A percentile compares a stretch with the other conserved stretches of the same genome.
These are phyloP conservation scores for Latrodectus hesperus DNA, from an alignment of 2,888 invertebrate species.

Conservation along the genomic window DNA sequence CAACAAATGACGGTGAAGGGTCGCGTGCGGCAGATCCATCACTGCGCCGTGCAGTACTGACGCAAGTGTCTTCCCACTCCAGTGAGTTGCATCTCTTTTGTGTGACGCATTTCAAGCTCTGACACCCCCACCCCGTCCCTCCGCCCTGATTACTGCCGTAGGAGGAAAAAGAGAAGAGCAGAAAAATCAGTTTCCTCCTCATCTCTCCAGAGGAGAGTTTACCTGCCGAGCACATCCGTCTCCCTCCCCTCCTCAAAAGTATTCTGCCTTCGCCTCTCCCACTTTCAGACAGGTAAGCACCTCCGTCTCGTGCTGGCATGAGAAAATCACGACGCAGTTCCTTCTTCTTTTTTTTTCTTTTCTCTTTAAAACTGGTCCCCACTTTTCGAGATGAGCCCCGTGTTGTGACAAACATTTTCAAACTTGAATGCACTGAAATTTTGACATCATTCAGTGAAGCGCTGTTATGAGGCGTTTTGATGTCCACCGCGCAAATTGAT, in stretches of 20 bases:
- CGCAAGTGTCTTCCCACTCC: too few species aligned
- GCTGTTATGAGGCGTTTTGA: not conserved
- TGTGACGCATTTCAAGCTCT: not conserved
- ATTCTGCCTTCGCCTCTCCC: not conserved
- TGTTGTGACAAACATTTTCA: too few species aligned
- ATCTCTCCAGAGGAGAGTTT: not conserved
- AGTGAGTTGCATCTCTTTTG: not conserved
- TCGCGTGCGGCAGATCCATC: too few species aligned
- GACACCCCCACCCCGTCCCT: not conserved
- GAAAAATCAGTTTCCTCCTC: slow-evolving; percentile 28
- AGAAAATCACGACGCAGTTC: not conserved
- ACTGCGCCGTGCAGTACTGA: too few species aligned
- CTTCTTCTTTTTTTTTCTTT: too few species aligned
- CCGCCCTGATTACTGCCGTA: not conserved
- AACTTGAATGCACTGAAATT: too few species aligned
- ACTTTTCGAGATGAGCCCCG: not conserved
- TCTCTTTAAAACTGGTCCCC: not conserved
- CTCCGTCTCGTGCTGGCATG: slow-evolving; percentile 8
- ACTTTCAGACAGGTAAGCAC: slow-evolving; percentile 45
- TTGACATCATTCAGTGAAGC: too few species aligned
- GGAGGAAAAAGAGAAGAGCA: slow-evolving; percentile 8
- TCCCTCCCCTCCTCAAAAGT: not conserved
- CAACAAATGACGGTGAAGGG: too few species aligned
- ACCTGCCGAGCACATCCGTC: slow-evolving; percentile 63
- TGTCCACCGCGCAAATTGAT: not conserved